Base-by-base conservation (phyloP, 2,888 invertebrate species). In the Andrena haemorrhoa region DNA sequence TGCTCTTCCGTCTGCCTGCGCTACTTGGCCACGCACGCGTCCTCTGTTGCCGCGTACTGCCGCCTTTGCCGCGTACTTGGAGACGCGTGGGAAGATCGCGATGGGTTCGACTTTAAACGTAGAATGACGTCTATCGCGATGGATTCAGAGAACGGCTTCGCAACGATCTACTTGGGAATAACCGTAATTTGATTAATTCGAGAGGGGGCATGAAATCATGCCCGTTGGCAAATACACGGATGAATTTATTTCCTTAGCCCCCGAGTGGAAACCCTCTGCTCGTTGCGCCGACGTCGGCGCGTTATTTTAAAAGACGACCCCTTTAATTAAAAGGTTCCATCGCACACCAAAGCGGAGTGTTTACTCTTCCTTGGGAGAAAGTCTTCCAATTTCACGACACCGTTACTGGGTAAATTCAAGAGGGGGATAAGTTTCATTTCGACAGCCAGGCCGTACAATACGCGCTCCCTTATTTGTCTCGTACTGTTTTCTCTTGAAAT, bases 281-380 rank as follows among this genome's bases (percentile, higher is more conserved):
- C n/a, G 35, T 41, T 16, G 41, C 41, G 41, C 12, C 41, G 16
- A 41, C 41, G 5, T 2, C 58, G 49, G 5, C 63, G 64, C 75
- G 71, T 82, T 82, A 72, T 81, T 76, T 76, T 72, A 76, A 63
- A 61, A 75, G 82, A 64, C 61, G 49, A 70, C 76, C 68, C 56
- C 69, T 76, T 82, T 82, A 82, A 82, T 82, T 82, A 82, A 82
- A 76, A 76, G 76, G 69, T 76, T 31, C 65, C 72, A 82, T 73
- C 73, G 64, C 68, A 53, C 82, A 47, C 68, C 60, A 7, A 33
- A 26, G 33, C 68, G 23, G 61, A 76, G 69, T 72, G 76, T 83
- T 83, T 82, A 73, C 82, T 33, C 49, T 73, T 26, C 76, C 49
- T n/a, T 23, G 12, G 65, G 68, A 73, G 64, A 47, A 73, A 35